These are phyloP conservation scores for Chaetura pelagica DNA, from an alignment of 2,113 vertebrate species.

Conservation along the genomic window DNA sequence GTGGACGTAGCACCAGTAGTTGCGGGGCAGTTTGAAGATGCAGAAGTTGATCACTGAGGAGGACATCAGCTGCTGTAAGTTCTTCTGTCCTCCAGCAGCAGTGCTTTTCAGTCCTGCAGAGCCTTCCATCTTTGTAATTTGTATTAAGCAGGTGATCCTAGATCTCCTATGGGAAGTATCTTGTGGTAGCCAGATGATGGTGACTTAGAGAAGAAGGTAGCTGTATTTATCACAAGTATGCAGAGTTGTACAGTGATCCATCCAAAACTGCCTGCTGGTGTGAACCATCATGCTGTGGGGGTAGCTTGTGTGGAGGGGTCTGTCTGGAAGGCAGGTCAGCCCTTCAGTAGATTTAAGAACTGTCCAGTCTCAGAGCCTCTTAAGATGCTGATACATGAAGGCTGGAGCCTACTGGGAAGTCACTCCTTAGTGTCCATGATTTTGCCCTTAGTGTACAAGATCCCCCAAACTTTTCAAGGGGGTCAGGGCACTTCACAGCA, in stretches of 20 bases:
- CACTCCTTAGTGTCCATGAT: background rate
- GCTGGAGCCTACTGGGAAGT: background rate
- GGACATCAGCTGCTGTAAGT: slow-evolving; percentile 29
- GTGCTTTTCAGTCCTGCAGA: background rate
- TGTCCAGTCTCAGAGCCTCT: background rate
- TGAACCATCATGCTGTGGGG: fast-evolving
- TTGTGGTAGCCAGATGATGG: background rate
- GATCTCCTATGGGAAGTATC: background rate
- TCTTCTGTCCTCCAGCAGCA: background rate
- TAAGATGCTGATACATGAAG: background rate
- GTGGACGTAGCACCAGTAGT: slow-evolving; percentile 86
- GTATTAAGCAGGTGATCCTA: background rate
- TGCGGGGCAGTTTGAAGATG: slow-evolving; percentile 95
- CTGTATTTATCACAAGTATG: background rate
- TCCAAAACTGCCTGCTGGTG: fast-evolving
- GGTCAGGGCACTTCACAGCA: background rate
- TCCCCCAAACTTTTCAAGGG: background rate
- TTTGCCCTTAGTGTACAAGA: background rate
- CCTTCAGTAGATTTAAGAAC: background rate
- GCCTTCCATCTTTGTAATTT: background rate
- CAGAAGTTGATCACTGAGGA: slow-evolving; percentile 94
- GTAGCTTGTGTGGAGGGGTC: background rate
- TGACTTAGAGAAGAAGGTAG: background rate
- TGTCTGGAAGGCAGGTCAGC: background rate
- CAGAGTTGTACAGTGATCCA: background rate